A percentile compares a stretch with the other conserved stretches of the same genome.
Evolutionary conservation across 53 echinoderm and acorn worm genomes (phyloP).

Genomic region (Henricia sp.): DNA sequence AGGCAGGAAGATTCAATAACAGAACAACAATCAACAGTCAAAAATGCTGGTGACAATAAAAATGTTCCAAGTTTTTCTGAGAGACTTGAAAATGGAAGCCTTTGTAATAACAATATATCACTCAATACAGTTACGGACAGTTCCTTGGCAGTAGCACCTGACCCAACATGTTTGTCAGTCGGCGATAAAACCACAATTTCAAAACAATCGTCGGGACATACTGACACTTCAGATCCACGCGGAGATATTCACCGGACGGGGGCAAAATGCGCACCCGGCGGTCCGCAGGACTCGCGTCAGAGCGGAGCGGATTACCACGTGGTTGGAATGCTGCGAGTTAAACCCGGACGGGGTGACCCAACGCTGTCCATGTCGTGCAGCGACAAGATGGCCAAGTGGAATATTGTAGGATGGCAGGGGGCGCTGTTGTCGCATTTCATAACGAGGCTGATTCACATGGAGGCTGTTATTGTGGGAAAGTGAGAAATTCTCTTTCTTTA

Average conservation of each 20-base stretch:
- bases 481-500: too few relatives aligned
- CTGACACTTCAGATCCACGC: background rate
- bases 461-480: slow-evolving; percentile 79
- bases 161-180: too few relatives aligned
- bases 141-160: too few relatives aligned
- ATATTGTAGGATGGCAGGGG: slow-evolving; percentile 89
- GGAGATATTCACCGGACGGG: slow-evolving; percentile 88
- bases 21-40: too few relatives aligned
- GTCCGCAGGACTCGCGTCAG: slow-evolving; percentile 67
- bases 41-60: too few relatives aligned
- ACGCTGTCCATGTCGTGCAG: slow-evolving; percentile 94
- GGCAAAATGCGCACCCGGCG: slow-evolving; percentile 87
- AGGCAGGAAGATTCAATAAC: too few relatives aligned
- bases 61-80: too few relatives aligned
- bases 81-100: too few relatives aligned
- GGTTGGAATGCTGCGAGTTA: slow-evolving; percentile 77
- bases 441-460: slow-evolving; percentile 67
- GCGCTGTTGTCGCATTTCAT: slow-evolving; percentile 93
- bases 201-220: slow-evolving; percentile 1
- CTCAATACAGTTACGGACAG: too few relatives aligned
- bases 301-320: slow-evolving; percentile 75
- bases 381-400: slow-evolving; percentile 96
- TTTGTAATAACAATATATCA: too few relatives aligned
- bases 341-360: slow-evolving; percentile 92
- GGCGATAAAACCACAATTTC: slow-evolving; percentile 1